Percentiles rank a stretch among this genome's conserved stretches.
Evolutionary conservation across 2,888 invertebrate species (phyloP).

Genomic region (Terebella lapidaria): DNA sequence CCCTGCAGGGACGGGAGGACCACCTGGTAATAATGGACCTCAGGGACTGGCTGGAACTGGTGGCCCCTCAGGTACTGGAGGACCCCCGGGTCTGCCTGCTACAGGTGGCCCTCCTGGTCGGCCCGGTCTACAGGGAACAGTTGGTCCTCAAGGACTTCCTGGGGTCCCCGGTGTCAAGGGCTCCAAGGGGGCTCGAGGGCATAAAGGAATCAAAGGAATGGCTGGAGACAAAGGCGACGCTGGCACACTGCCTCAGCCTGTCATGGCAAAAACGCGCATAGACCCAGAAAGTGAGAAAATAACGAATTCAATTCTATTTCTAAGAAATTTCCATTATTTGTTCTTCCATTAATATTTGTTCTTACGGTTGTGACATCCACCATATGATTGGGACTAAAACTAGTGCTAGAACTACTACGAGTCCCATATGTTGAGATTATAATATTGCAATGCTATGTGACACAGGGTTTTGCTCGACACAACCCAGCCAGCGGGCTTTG

Average conservation of each 20-base stretch:
- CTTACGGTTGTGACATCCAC: no score
- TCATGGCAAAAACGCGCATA: no score
- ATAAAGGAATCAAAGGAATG: neutral
- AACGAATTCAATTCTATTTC: no score
- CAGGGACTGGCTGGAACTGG: conserved; percentile 1
- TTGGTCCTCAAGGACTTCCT: neutral
- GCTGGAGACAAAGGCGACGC: conserved; percentile 1
- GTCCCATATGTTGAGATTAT: no score
- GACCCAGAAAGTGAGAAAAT: no score
- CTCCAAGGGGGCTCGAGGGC: conserved; percentile 1
- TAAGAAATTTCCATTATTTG: no score
- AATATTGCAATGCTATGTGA: no score
- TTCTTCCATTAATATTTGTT: no score
- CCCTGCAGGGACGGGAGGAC: neutral
- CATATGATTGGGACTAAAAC: no score
- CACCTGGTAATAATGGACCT: neutral
- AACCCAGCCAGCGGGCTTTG: neutral
- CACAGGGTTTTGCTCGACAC: no score
- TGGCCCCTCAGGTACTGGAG: neutral
- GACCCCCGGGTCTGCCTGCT: neutral
- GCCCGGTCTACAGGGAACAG: neutral
- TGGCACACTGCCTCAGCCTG: no score
- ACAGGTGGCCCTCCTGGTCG: neutral
- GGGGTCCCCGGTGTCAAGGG: neutral
- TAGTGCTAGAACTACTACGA: no score